phyloP scores from a whole-genome alignment of 2,888 invertebrate species.

The Netelia inedita region DNA sequence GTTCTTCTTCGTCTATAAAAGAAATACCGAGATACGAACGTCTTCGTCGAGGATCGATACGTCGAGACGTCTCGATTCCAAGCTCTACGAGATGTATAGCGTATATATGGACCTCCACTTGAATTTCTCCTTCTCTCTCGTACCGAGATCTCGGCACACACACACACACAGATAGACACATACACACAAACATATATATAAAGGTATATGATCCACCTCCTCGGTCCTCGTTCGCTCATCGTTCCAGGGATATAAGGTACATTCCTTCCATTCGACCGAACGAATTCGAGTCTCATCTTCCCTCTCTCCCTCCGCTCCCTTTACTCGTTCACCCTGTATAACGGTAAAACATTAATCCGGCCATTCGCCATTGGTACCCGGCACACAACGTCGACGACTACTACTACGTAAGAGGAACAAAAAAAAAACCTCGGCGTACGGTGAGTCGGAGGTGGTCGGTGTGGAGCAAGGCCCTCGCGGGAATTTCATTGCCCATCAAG shows the following conservation, averaged over 20 bases:
- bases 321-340: not conserved
- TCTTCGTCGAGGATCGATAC: constrained; percentile 57
- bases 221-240: constrained; percentile 36
- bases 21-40: constrained; percentile 43
- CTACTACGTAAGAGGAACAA: not conserved
- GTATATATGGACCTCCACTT: constrained; percentile 20
- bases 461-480: constrained; percentile 30
- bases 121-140: constrained; percentile 23
- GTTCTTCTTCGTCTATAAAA: constrained; percentile 27
- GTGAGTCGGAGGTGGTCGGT: too few species aligned
- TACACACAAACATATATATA: not conserved
- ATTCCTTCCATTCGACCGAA: constrained; percentile 42
- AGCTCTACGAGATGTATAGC: not conserved
- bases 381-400: constrained; percentile 26
- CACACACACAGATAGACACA: not conserved
- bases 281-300: constrained; percentile 20
- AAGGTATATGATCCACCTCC: not conserved
- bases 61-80: constrained; percentile 63
- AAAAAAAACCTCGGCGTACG: not conserved
- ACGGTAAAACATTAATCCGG: constrained; percentile 55
- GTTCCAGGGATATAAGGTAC: constrained; percentile 30
- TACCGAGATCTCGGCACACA: not conserved
- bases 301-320: not conserved
- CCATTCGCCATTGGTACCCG: constrained; percentile 24
- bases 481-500: constrained; percentile 58